These are phyloP conservation scores for Turritopsis dohrnii DNA, from an alignment of 30 jellyfish, hydroid and myxozoan species.

Conservation along the genomic window DNA sequence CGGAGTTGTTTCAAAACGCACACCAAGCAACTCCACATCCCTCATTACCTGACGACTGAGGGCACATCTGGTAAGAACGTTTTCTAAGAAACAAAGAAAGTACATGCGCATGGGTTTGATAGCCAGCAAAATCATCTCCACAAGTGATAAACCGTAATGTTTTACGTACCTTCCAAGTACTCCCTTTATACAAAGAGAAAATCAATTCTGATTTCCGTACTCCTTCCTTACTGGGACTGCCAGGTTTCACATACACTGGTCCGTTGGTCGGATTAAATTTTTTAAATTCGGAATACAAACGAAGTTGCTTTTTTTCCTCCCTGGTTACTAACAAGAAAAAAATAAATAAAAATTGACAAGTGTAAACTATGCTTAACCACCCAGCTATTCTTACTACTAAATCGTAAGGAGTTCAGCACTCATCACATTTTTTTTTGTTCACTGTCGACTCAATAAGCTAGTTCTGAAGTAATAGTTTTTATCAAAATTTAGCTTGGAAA, in stretches of 20 bases:
- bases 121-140: neutral
- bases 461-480: neutral
- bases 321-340: conserved; percentile 39
- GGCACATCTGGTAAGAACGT: neutral
- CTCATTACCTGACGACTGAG: neutral
- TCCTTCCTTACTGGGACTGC: neutral
- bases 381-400: no score
- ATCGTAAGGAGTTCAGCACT: no score
- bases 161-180: neutral
- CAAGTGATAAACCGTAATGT: neutral
- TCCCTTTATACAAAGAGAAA: neutral
- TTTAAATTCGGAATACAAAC: neutral
- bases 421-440: neutral
- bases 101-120: neutral
- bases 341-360: no score
- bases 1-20: neutral
- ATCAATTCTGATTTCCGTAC: neutral
- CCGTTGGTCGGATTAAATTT: neutral
- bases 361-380: neutral
- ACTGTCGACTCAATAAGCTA: neutral
- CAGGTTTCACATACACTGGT: conserved; percentile 4
- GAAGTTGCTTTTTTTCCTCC: conserved; percentile 21
- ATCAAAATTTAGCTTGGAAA: neutral
- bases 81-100: neutral
- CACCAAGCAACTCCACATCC: neutral